These are phyloP conservation scores for Arothron firmamentum DNA, from an alignment of 2,113 vertebrate species.

Conservation along the genomic window DNA sequence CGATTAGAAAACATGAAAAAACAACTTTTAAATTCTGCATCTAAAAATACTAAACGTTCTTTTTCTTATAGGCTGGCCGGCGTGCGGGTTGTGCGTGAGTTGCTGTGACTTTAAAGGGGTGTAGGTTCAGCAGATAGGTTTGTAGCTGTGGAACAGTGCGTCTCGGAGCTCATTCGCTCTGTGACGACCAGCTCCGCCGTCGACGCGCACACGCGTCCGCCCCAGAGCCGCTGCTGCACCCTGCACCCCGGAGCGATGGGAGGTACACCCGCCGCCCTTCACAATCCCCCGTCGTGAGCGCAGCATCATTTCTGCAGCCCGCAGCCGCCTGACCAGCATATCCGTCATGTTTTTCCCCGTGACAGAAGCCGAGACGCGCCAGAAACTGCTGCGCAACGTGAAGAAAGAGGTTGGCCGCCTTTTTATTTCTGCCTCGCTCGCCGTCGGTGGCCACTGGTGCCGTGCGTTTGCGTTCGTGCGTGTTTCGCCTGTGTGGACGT, in stretches of 20 bases:
- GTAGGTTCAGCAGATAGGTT: slow-evolving; percentile 65
- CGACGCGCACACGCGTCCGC: too few relatives aligned
- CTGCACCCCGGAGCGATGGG: slow-evolving; percentile 59
- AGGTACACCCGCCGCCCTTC: slow-evolving; percentile 50
- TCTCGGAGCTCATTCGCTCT: not conserved
- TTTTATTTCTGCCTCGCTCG: slow-evolving; percentile 5
- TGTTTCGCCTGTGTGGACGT: not conserved
- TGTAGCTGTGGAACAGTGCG: slow-evolving; percentile 40
- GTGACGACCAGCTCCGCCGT: too few relatives aligned
- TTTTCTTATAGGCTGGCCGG: too few relatives aligned
- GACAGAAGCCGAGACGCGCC: slow-evolving; percentile 87
- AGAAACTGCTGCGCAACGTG: slow-evolving; percentile 88
- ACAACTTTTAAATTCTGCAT: too few relatives aligned
- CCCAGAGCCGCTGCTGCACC: not conserved
- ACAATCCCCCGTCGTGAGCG: slow-evolving; percentile 20
- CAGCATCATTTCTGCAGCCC: slow-evolving; percentile 15
- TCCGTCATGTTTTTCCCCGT: slow-evolving; percentile 59
- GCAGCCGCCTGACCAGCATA: slow-evolving; percentile 27
- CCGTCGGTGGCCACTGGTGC: slow-evolving; percentile 25
- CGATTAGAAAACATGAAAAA: too few relatives aligned
- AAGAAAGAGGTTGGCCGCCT: slow-evolving; percentile 87
- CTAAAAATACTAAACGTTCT: too few relatives aligned
- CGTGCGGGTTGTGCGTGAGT: not conserved
- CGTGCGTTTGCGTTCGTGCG: not conserved
- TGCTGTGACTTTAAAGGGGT: slow-evolving; percentile 73